Evolutionary conservation across 2,797 vertebrate species (phyloP).

Genomic region (Varecia variegata): DNA sequence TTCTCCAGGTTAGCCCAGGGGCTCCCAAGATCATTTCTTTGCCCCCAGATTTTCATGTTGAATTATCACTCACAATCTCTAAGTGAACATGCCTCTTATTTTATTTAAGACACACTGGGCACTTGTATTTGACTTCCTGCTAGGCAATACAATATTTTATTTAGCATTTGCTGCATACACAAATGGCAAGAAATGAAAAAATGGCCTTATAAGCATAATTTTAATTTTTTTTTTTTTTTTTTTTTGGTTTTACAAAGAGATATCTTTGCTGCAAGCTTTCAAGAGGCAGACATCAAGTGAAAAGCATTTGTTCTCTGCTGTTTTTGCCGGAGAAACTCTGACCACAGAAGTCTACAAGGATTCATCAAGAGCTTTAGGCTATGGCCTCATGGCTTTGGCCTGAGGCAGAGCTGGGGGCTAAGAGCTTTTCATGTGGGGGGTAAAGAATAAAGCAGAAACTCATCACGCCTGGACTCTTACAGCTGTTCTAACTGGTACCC

Average conservation of each 20-base stretch:
- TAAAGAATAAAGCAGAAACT: slow-evolving; percentile 73
- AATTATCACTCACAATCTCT: slow-evolving; percentile 78
- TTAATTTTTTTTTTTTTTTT: slow-evolving; percentile 58
- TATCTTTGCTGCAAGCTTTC: slow-evolving; percentile 79
- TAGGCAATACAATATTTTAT: slow-evolving; percentile 80
- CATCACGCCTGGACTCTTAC: slow-evolving; percentile 64
- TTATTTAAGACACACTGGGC: slow-evolving; percentile 81
- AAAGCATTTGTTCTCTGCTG: slow-evolving; percentile 79
- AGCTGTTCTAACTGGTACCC: slow-evolving; percentile 67
- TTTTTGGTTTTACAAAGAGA: slow-evolving; percentile 54
- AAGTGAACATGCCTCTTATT: slow-evolving; percentile 82
- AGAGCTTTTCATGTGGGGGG: slow-evolving; percentile 81
- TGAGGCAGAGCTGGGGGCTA: slow-evolving; percentile 84
- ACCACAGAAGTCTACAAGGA: slow-evolving; percentile 84
- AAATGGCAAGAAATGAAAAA: slow-evolving; percentile 72
- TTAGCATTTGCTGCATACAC: slow-evolving; percentile 73
- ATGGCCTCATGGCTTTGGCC: slow-evolving; percentile 84
- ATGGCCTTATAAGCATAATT: slow-evolving; percentile 74
- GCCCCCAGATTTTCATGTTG: slow-evolving; percentile 79
- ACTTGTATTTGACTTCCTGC: slow-evolving; percentile 74
- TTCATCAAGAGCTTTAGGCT: slow-evolving; percentile 84
- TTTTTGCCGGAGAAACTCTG: slow-evolving; percentile 83
- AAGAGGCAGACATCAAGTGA: slow-evolving; percentile 80
- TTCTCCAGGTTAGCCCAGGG: slow-evolving; percentile 72
- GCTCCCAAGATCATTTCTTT: slow-evolving; percentile 79